phyloP scores from a whole-genome alignment of 2,888 invertebrate species.

The Masnerella sp. region DNA sequence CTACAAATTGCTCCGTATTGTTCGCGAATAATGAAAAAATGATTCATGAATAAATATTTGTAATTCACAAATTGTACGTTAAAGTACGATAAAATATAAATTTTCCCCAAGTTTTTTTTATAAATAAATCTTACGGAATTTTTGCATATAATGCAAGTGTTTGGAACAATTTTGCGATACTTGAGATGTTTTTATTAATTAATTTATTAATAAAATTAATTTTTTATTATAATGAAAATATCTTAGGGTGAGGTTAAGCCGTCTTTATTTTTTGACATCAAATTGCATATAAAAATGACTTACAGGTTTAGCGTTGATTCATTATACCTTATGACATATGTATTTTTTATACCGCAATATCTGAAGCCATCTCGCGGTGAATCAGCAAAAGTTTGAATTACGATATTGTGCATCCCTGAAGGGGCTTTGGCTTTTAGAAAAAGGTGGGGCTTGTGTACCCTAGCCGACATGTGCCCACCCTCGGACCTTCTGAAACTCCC shows the following conservation, averaged over 20 bases:
- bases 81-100: no score
- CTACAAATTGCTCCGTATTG: conserved; percentile 23
- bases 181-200: no score
- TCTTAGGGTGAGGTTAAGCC: no score
- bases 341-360: conserved; percentile 54
- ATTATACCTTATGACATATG: conserved; percentile 15
- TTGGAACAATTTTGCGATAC: no score
- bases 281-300: background rate
- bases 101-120: no score
- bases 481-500: conserved; percentile 67
- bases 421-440: conserved; percentile 63
- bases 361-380: conserved; percentile 70
- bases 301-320: conserved; percentile 19
- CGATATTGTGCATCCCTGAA: conserved; percentile 71
- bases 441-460: conserved; percentile 70
- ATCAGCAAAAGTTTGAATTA: conserved; percentile 62
- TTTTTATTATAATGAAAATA: no score
- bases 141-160: no score
- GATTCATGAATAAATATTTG: no score
- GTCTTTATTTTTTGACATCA: background rate
- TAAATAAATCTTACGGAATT: no score
- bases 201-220: no score
- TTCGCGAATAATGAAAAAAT: no score
- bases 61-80: no score
- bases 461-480: conserved; percentile 59